Conservation (phyloP, 2,113 vertebrate species). For the Excalfactoria chinensis region DNA sequence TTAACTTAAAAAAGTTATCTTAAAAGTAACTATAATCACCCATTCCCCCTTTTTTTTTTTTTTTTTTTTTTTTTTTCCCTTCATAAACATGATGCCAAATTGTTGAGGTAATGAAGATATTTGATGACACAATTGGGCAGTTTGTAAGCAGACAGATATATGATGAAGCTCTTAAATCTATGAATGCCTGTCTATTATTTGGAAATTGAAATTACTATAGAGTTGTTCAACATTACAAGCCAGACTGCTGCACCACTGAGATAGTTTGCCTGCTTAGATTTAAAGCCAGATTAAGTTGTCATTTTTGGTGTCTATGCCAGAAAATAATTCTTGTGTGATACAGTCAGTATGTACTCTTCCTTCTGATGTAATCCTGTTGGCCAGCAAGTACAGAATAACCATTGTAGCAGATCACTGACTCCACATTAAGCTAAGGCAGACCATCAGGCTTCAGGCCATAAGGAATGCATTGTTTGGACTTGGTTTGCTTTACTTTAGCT, state of each 20-base stretch:
- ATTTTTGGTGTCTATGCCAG: neutral
- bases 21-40: neutral
- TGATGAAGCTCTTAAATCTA: neutral
- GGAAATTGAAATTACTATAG: neutral
- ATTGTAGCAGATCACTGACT: fast-evolving
- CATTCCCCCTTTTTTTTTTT: neutral
- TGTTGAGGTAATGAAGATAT: neutral
- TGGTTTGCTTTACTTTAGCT: neutral
- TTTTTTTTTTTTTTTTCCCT: neutral
- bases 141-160: neutral
- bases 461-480: neutral
- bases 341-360: neutral
- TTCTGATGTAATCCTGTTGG: neutral
- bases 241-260: neutral
- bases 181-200: neutral
- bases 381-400: neutral
- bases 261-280: neutral
- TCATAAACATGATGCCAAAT: neutral
- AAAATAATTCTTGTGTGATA: neutral
- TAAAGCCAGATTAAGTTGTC: neutral
- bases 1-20: no score
- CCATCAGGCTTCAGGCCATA: neutral
- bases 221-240: fast-evolving
- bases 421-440: neutral
- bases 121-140: neutral